Percentiles rank a stretch among this genome's conserved stretches.
These are phyloP conservation scores for Phataginus tetradactyla DNA, from an alignment of 2,797 vertebrate genomes.

Conservation along the genomic window DNA sequence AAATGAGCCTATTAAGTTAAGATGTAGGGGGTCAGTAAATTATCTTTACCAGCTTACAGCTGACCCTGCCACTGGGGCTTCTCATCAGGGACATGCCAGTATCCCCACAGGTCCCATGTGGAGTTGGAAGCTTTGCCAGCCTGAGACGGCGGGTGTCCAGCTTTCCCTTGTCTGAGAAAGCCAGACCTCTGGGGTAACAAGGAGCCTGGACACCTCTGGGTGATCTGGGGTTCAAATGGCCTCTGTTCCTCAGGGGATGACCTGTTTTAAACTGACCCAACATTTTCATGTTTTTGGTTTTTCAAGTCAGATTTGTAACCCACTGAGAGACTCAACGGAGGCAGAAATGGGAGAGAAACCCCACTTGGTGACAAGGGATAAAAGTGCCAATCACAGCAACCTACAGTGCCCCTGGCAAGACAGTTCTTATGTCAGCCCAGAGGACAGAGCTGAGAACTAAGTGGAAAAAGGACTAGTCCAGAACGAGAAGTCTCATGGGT, in stretches of 20 bases:
- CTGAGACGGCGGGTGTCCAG: neutral
- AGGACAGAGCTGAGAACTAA: neutral
- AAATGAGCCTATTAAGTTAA: constrained; percentile 23
- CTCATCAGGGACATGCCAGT: neutral
- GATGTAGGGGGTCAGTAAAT: neutral
- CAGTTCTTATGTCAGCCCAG: neutral
- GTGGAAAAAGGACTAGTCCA: neutral
- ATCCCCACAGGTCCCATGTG: neutral
- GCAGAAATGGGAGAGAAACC: constrained; percentile 13
- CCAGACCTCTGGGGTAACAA: neutral
- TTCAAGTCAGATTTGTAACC: constrained; percentile 15
- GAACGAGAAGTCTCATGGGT: neutral
- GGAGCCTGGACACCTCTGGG: neutral
- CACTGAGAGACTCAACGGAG: neutral
- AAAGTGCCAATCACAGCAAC: neutral
- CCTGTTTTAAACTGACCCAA: neutral
- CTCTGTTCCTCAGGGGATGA: neutral
- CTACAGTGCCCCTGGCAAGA: neutral
- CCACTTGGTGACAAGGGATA: neutral
- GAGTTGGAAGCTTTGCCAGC: neutral
- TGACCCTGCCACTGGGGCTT: neutral
- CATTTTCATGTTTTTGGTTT: neutral
- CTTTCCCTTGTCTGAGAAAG: neutral
- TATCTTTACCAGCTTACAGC: neutral
- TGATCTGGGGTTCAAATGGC: accelerated